These are phyloP conservation scores for Caenorhabditis auriculariae DNA, from an alignment of 2,888 invertebrate species.

Conservation along the genomic window DNA sequence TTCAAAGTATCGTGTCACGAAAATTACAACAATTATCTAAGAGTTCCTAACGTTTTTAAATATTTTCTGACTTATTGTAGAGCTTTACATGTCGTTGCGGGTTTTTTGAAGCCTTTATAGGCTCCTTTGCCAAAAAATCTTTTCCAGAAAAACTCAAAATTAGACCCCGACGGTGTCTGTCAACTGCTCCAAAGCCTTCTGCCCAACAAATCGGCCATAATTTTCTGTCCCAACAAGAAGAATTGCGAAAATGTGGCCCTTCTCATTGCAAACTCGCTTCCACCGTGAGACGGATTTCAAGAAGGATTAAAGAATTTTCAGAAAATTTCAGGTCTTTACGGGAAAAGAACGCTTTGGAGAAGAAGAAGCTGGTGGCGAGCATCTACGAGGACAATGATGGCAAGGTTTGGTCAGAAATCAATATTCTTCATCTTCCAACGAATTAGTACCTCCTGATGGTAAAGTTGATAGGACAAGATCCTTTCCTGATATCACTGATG, in stretches of 20 bases:
- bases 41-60: too few species aligned
- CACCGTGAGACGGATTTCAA: slow-evolving; percentile 60
- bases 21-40: too few species aligned
- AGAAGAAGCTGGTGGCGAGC: slow-evolving; percentile 19
- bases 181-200: slow-evolving; percentile 72
- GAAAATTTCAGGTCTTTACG: slow-evolving; percentile 24
- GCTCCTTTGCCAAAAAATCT: not conserved
- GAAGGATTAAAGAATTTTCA: not conserved
- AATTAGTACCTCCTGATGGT: too few species aligned
- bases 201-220: slow-evolving; percentile 78
- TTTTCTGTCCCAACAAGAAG: slow-evolving; percentile 89
- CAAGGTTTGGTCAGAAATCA: not conserved
- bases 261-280: slow-evolving; percentile 74
- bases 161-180: slow-evolving; percentile 44
- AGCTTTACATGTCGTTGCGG: too few species aligned
- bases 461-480: too few species aligned
- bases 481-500: too few species aligned
- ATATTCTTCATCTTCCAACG: too few species aligned
- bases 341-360: slow-evolving; percentile 21
- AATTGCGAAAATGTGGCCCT: slow-evolving; percentile 88
- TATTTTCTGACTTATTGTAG: too few species aligned
- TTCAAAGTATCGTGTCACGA: too few species aligned
- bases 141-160: slow-evolving; percentile 1
- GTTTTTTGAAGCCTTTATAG: too few species aligned
- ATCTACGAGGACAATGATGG: slow-evolving; percentile 37